phyloP scores from a whole-genome alignment of 2,113 vertebrate genomes.

The Chloroceryle aenea region DNA sequence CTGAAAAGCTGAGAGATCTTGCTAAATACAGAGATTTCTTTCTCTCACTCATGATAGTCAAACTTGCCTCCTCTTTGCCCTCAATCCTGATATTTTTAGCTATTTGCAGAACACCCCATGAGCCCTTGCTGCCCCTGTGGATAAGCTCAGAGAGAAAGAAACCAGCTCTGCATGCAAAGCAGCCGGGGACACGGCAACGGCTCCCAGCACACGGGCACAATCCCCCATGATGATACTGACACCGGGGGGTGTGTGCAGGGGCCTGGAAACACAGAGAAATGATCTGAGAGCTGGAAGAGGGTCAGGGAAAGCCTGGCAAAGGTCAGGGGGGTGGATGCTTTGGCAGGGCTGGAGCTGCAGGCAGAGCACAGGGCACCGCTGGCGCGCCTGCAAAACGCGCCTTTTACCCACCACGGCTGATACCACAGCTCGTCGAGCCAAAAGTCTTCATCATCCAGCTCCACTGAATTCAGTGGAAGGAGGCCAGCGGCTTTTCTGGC shows the following conservation, averaged over 20 bases:
- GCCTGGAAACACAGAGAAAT: neutral
- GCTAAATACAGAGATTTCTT: neutral
- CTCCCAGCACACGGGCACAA: neutral
- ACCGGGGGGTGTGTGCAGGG: neutral
- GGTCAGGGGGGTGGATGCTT: neutral
- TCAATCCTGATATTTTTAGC: neutral
- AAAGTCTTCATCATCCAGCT: neutral
- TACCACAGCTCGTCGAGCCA: neutral
- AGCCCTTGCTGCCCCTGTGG: neutral
- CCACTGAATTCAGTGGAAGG: neutral
- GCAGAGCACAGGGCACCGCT: neutral
- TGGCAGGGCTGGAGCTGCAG: neutral
- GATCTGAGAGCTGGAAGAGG: neutral
- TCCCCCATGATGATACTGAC: rapidly evolving
- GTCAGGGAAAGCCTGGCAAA: neutral
- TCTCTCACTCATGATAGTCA: neutral
- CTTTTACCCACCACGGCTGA: neutral
- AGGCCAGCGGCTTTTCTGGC: neutral
- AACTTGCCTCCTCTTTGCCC: neutral
- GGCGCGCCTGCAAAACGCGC: neutral
- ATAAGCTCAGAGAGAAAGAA: neutral
- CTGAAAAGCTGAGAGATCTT: neutral
- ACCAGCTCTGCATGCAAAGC: neutral
- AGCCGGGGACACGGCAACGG: rapidly evolving
- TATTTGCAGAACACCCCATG: neutral